Conservation (phyloP, 2,113 vertebrate species). For the Stigmatopora argus region DNA sequence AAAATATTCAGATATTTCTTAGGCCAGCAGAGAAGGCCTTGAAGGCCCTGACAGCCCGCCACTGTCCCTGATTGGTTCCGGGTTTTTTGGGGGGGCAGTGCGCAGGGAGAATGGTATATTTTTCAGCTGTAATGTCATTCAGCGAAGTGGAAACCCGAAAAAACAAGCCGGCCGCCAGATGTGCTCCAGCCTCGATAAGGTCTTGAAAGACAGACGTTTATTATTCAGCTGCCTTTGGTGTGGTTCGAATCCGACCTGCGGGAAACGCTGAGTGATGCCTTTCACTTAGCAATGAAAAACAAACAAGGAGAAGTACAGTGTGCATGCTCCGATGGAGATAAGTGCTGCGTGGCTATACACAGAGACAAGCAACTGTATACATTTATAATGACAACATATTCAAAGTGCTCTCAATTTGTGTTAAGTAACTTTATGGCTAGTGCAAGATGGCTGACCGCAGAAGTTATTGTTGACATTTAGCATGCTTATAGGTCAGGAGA, state of each 20-base stretch:
- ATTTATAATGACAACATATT: constrained; percentile 29
- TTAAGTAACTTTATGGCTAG: constrained; percentile 36
- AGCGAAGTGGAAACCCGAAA: constrained; percentile 57
- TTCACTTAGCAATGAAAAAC: constrained; percentile 58
- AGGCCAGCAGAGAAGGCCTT: too few relatives aligned
- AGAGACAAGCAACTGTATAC: constrained; percentile 9
- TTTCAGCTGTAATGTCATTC: constrained; percentile 69
- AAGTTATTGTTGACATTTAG: constrained; percentile 57
- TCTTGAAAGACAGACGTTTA: constrained; percentile 76
- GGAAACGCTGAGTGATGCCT: constrained; percentile 72
- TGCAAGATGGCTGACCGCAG: constrained; percentile 22
- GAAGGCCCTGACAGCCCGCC: too few relatives aligned
- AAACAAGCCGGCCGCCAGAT: constrained; percentile 72
- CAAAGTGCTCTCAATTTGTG: constrained; percentile 32
- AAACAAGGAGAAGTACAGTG: constrained; percentile 14
- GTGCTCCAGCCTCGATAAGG: constrained; percentile 67
- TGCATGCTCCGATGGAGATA: constrained; percentile 5
- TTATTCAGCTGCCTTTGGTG: constrained; percentile 72
- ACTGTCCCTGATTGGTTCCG: too few relatives aligned
- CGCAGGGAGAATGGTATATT: constrained; percentile 48
- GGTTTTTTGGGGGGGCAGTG: constrained; percentile 38
- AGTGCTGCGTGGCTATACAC: constrained; percentile 3
- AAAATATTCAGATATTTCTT: too few relatives aligned
- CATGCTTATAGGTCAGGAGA: constrained; percentile 56
- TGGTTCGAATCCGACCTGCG: constrained; percentile 68